Conservation (phyloP, 2,113 vertebrate species). For the Hiodon alosoides region DNA sequence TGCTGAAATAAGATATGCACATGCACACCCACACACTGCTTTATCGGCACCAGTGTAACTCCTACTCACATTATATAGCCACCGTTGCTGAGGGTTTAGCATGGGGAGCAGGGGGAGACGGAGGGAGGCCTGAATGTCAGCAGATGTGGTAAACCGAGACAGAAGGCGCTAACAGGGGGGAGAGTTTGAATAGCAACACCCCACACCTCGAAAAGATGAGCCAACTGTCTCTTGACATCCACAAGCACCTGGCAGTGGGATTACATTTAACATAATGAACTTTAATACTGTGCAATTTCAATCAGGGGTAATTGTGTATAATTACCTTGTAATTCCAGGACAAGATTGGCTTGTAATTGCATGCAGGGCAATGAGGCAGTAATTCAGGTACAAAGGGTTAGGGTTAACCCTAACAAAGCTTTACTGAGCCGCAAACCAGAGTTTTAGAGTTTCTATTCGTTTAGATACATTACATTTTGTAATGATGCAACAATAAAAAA, state of each 20-base stretch:
- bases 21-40: background rate
- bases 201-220: conserved; percentile 32
- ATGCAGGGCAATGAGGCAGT: conserved; percentile 31
- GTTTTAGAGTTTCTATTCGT: conserved; percentile 10
- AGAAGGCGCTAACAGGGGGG: conserved; percentile 3
- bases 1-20: background rate
- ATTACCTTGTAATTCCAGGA: conserved; percentile 48
- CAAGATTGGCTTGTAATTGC: conserved; percentile 40
- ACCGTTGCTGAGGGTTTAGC: background rate
- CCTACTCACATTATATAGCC: background rate
- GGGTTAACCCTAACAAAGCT: background rate
- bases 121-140: background rate
- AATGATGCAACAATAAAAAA: conserved; percentile 29
- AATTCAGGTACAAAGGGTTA: conserved; percentile 38
- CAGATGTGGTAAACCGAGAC: background rate
- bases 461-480: background rate
- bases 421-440: conserved; percentile 26
- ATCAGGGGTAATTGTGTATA: conserved; percentile 50
- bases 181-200: conserved; percentile 37
- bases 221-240: conserved; percentile 47
- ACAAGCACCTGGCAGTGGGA: conserved; percentile 48
- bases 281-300: conserved; percentile 55
- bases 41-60: background rate
- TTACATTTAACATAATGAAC: conserved; percentile 55
- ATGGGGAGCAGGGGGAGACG: background rate